Evolutionary conservation across 2,113 vertebrate species (phyloP), one percentile per base, ranked within the genome.

Genomic region (Caretta caretta): DNA sequence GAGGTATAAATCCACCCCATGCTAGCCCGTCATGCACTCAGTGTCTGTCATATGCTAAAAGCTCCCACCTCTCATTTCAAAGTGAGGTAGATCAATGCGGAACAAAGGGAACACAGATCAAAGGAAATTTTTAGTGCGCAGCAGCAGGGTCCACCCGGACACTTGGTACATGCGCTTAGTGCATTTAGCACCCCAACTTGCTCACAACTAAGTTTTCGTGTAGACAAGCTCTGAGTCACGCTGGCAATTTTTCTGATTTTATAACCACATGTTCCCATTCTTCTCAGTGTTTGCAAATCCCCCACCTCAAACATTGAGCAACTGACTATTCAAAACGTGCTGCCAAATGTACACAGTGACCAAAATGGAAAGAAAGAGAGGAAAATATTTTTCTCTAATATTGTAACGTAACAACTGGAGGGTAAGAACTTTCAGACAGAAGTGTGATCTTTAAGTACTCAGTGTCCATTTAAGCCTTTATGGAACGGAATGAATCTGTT

Each of bases 241-340:
- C n/a, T 54, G 83, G 91, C 90, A 75, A 88, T 91, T 94, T 94
- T 42, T 69, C 85, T 90, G 85, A 49, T 87, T 97, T 65, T 81
- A n/a, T 75, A 91, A 79, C 27, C 6, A 48, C 0, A 0, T 0
- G 4, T 65, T n/a, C 83, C 78, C 57, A 1, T 88, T 82, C 50
- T 69, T 69, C 69, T 94, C 24, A 46, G 11, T 91, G 93, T 83
- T 83, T 1, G 22, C 85, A 69, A 82, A 86, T 10, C 3, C 0
- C 22, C 83, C 51, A 2, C 0, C 57, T 89, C 57, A 48, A 46
- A 48, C 0, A 6, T 5, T 0, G 46, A 10, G 10, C 46, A 84
- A 92, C 2, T 22, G 19, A 35, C n/a, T 72, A 38, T 11, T 72
- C n/a, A 72, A 38, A 72, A 38, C 2, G 19, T 48, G 75, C 75